A percentile compares a stretch with the other conserved stretches of the same genome.
Conservation (phyloP, 2,888 invertebrate species). For the Patella ulyssiponensis region DNA sequence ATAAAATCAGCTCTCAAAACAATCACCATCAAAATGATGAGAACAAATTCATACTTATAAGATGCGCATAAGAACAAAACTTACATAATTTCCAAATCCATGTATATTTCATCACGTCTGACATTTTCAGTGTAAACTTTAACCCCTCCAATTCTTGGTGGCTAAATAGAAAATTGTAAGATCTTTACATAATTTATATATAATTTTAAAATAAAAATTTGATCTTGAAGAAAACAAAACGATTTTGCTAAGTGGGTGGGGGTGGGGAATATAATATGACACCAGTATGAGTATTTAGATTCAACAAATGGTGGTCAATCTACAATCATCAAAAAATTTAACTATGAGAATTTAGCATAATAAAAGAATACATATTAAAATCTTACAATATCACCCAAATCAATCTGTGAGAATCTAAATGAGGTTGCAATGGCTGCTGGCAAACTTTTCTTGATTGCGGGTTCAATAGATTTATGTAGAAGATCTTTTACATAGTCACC, state of each 20-base stretch:
- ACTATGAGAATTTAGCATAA: too few relatives aligned
- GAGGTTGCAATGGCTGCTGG: slow-evolving; percentile 87
- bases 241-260: too few relatives aligned
- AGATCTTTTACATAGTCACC: slow-evolving; percentile 89
- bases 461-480: slow-evolving; percentile 89
- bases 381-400: slow-evolving; percentile 93
- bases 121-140: slow-evolving; percentile 97
- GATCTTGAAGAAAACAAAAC: too few relatives aligned
- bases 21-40: too few relatives aligned
- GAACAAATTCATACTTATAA: too few relatives aligned
- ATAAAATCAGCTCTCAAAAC: too few relatives aligned
- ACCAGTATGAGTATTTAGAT: too few relatives aligned
- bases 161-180: slow-evolving; percentile 76
- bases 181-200: neutral
- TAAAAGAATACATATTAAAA: too few relatives aligned
- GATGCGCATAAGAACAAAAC: slow-evolving; percentile 66
- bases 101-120: slow-evolving; percentile 85
- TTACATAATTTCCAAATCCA: slow-evolving; percentile 96
- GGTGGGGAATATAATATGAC: too few relatives aligned
- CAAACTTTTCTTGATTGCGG: slow-evolving; percentile 83
- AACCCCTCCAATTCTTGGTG: slow-evolving; percentile 92
- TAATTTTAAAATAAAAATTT: neutral
- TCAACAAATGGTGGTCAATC: too few relatives aligned
- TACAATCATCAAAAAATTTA: too few relatives aligned
- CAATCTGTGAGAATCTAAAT: slow-evolving; percentile 94